Evolutionary conservation across 2,113 vertebrate species (phyloP).

Genomic region (Clarias macrocephalus): DNA sequence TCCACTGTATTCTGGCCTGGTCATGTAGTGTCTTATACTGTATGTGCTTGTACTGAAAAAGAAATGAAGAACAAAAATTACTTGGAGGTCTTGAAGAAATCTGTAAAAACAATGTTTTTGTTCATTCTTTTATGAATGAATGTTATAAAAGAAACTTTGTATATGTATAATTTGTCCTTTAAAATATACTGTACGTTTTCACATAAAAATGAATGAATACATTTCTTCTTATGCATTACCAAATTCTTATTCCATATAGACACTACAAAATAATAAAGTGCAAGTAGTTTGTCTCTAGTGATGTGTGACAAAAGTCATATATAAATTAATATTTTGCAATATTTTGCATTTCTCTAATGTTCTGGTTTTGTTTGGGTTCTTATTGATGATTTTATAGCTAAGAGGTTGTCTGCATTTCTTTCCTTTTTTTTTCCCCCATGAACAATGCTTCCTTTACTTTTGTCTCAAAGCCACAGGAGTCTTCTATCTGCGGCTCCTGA

Average conservation of each 20-base stretch:
- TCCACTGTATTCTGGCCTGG: neutral
- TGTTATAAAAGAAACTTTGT: neutral
- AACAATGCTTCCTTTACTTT: neutral
- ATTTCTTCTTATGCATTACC: neutral
- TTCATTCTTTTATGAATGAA: neutral
- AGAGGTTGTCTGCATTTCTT: neutral
- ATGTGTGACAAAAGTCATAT: neutral
- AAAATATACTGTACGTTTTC: neutral
- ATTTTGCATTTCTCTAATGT: neutral
- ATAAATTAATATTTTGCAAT: too few species aligned
- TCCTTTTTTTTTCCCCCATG: neutral
- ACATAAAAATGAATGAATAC: neutral
- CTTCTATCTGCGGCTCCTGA: neutral
- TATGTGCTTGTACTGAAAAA: neutral
- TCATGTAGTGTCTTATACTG: neutral
- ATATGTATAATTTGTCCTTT: neutral
- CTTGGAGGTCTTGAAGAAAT: neutral
- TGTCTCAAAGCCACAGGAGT: neutral
- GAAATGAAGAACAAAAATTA: neutral
- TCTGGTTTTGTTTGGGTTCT: neutral
- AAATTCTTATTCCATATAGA: neutral
- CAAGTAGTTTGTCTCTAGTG: neutral
- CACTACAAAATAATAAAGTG: neutral
- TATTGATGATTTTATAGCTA: neutral
- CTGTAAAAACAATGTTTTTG: neutral